A percentile compares a stretch with the other conserved stretches of the same genome.
phyloP scores from a whole-genome alignment of 2,113 vertebrate genomes.

The Candoia aspera region DNA sequence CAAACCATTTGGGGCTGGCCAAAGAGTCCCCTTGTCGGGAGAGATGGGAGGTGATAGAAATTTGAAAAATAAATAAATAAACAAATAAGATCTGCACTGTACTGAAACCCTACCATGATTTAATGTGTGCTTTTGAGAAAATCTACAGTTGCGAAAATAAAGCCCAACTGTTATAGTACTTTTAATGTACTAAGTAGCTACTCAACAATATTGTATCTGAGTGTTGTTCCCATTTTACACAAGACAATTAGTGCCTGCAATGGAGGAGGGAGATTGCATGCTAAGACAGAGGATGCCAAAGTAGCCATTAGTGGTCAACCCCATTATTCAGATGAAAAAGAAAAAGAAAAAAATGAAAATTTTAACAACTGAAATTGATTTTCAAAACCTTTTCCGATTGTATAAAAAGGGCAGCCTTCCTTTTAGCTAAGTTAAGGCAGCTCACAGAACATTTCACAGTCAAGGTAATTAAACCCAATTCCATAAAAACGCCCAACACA shows the following conservation, averaged over 20 bases:
- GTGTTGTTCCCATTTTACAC: neutral
- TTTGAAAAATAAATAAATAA: too few species aligned
- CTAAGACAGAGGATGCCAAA: neutral
- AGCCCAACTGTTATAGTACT: neutral
- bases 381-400: neutral
- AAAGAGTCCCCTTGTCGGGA: too few species aligned
- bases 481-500: neutral
- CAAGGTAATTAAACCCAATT: constrained; percentile 5
- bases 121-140: neutral
- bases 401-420: neutral
- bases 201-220: neutral
- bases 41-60: too few species aligned
- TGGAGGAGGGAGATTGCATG: neutral
- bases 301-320: neutral
- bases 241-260: neutral
- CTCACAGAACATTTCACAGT: neutral
- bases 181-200: neutral
- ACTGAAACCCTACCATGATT: neutral
- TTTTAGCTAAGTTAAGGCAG: neutral
- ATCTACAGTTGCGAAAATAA: neutral
- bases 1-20: neutral
- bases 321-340: neutral
- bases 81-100: neutral
- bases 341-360: neutral
- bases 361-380: neutral